Evolutionary conservation across 2,113 vertebrate species (phyloP).

Genomic region (Indri indri): DNA sequence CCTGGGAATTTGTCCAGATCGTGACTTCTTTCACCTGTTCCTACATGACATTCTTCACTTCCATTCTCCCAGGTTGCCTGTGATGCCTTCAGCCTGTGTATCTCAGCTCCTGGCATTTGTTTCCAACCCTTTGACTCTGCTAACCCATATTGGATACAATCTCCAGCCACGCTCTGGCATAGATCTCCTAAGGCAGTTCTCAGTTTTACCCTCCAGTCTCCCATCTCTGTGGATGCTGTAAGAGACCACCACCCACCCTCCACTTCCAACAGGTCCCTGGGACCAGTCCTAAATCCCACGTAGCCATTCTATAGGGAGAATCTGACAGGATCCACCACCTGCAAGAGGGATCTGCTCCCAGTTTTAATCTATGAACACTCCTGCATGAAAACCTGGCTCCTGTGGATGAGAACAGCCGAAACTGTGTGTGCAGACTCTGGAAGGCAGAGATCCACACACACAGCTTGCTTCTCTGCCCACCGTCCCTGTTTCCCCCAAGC

Average conservation of each 20-base stretch:
- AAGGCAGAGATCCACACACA: not conserved
- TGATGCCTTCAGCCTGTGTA: not conserved
- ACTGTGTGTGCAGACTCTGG: not conserved
- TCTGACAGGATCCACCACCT: not conserved
- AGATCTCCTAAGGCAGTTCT: not conserved
- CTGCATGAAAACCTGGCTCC: not conserved
- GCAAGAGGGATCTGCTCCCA: not conserved
- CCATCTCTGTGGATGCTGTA: not conserved
- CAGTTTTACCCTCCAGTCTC: not conserved
- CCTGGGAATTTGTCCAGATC: not conserved
- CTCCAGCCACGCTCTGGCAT: not conserved
- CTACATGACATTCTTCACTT: not conserved
- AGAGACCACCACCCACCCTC: not conserved
- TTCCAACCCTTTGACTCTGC: not conserved
- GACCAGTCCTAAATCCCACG: not conserved
- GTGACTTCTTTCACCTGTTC: not conserved
- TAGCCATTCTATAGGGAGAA: not conserved
- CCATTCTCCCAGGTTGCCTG: not conserved
- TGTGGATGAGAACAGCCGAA: not conserved
- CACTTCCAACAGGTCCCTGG: not conserved
- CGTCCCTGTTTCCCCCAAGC: not conserved
- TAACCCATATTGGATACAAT: not conserved
- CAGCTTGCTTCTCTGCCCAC: not conserved
- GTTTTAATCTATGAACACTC: not conserved
- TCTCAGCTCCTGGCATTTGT: not conserved